Base-by-base conservation (phyloP, 2,888 invertebrate species). In the Malthinus seriepunctatus region DNA sequence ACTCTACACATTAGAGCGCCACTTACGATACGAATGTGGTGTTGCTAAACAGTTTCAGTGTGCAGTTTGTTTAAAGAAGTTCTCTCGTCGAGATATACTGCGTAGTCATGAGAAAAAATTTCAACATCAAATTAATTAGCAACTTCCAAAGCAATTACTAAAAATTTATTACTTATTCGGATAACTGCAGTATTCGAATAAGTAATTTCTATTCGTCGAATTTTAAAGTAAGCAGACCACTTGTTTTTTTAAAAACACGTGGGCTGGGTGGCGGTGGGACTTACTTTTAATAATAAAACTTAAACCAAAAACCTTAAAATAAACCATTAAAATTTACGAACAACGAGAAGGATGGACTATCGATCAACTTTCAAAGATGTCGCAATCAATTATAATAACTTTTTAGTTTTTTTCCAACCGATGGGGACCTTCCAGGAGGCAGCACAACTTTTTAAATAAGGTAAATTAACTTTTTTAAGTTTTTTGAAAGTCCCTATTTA, bases 1-100 rank as follows among this genome's bases (percentile, higher is more conserved):
- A 73, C 79, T 82, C 65, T 81, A 83, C 69, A 85, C 84, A 67
- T 78, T 86, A 63, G 81, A 81, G 62, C 79, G 84, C 8, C 86
- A 86, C 67, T 71, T 84, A 62, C 80, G 81, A 56, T 81, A 82
- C 67, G 85, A 86, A 68, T 86, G 86, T 67, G 85, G 86, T 62
- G 82, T 83, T 54, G 80, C 79, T 66, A 80, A 79, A 66, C 77
- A 76, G 63, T 80, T 80, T 67, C 70, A 71, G 52, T 80, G 81
- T 68, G 67, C 69, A 48, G 75, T 78, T 61, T 80, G 79, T 69
- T 71, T 69, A 32, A 70, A 71, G 62, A 74, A 73, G 62, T 79
- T 79, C 64, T 73, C 76, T 33, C 74, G 78, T 53, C 66, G 75
- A 69, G 79, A 79, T 70, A 73, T 73, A 60, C 70, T 78, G 65